Conservation (phyloP, 2,797 vertebrate species). For the Gallinago solitaria region DNA sequence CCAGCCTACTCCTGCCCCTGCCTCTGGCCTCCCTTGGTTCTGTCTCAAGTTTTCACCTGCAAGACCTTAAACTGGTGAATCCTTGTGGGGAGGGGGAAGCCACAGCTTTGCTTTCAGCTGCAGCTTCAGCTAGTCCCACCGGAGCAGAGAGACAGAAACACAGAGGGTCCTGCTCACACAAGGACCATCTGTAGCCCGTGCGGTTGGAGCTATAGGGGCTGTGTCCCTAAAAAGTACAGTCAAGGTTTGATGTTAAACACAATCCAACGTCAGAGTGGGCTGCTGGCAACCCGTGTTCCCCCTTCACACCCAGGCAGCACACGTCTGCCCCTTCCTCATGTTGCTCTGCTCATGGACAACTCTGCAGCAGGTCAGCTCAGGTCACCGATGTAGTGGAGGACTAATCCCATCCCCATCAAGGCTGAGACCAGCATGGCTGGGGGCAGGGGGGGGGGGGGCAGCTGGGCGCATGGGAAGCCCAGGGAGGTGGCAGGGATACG, state of each 20-base stretch:
- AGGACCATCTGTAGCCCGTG: rapidly evolving
- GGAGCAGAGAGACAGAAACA: not conserved
- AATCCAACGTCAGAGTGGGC: not conserved
- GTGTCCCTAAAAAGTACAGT: not conserved
- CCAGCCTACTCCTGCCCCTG: not conserved
- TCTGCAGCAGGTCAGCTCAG: not conserved
- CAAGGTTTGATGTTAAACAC: not conserved
- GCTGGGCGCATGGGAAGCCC: rapidly evolving
- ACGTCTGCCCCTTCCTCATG: rapidly evolving
- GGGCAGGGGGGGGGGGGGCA: rapidly evolving
- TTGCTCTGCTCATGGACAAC: not conserved
- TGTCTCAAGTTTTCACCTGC: not conserved
- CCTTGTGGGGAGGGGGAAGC: too few relatives aligned
- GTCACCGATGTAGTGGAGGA: not conserved
- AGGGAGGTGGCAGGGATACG: not conserved
- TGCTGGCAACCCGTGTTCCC: not conserved
- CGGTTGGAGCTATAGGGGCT: not conserved
- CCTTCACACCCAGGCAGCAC: not conserved
- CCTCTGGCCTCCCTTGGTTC: not conserved
- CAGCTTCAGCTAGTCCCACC: not conserved
- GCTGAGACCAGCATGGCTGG: not conserved
- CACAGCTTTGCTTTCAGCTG: not conserved
- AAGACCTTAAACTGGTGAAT: not conserved
- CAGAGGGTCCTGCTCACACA: not conserved
- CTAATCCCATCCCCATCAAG: rapidly evolving